These are phyloP conservation scores for Lethocerus indicus DNA, from an alignment of 1,140 invertebrate species.

Conservation along the genomic window DNA sequence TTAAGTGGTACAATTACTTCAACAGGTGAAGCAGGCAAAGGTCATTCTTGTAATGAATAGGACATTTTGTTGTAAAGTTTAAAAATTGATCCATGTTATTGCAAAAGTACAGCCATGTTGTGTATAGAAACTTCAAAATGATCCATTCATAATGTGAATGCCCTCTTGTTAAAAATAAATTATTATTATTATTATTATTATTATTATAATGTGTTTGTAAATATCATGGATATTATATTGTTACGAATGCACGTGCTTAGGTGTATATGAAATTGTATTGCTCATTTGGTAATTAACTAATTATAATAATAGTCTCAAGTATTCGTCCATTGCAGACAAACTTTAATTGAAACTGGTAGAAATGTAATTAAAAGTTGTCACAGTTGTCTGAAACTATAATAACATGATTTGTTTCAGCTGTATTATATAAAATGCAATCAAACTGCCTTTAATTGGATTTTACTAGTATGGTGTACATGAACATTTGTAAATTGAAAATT, in stretches of 20 bases:
- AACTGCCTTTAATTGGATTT: too few relatives aligned
- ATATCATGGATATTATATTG: conserved; percentile 7
- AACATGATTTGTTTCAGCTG: not conserved
- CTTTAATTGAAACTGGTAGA: too few relatives aligned
- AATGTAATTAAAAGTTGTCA: not conserved
- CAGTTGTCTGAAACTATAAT: not conserved
- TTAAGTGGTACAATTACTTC: not conserved
- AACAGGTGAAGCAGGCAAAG: conserved; percentile 1
- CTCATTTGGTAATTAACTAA: conserved; percentile 10
- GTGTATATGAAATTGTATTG: conserved; percentile 13
- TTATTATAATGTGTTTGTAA: conserved; percentile 4
- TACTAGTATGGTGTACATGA: too few relatives aligned
- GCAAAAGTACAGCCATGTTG: too few relatives aligned
- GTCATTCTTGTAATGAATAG: too few relatives aligned
- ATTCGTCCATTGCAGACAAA: conserved; percentile 6
- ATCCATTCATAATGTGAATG: not conserved
- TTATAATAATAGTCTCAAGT: conserved; percentile 5
- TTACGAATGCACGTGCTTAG: conserved; percentile 9
- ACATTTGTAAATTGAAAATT: too few relatives aligned
- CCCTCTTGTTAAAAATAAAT: not conserved
- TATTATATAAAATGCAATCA: too few relatives aligned
- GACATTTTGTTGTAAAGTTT: too few relatives aligned
- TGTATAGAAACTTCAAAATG: not conserved
- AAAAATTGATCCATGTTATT: too few relatives aligned
- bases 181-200: conserved; percentile 4